Conservation (phyloP, 2,113 vertebrate species). For the Bostrychus sinensis region DNA sequence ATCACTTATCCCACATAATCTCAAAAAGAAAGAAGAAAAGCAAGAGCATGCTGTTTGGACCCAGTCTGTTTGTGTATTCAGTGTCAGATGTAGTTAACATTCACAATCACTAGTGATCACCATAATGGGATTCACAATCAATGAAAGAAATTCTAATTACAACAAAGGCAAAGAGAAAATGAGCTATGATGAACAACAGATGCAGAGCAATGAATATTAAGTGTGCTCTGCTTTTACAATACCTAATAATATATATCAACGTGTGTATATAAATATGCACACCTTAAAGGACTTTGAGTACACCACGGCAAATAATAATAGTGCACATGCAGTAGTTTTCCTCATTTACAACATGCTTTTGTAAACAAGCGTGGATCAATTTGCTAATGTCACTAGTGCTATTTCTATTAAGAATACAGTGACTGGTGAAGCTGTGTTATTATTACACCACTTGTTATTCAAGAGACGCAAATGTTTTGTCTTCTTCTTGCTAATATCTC, state of each 20-base stretch:
- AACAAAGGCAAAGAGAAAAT: constrained; percentile 13
- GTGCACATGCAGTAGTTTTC: background rate
- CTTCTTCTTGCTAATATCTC: background rate
- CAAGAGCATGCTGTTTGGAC: background rate
- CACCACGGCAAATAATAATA: too few relatives aligned
- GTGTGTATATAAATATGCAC: background rate
- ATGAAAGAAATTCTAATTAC: constrained; percentile 11
- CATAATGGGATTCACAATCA: constrained; percentile 10
- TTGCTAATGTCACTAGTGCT: background rate
- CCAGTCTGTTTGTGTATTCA: constrained; percentile 10
- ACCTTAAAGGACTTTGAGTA: background rate
- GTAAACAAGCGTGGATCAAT: constrained; percentile 1
- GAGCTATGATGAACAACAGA: background rate
- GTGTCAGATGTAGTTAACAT: constrained; percentile 4
- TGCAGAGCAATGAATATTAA: background rate
- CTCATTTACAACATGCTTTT: background rate
- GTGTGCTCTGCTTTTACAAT: background rate
- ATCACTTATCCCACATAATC: too few relatives aligned
- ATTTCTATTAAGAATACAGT: background rate
- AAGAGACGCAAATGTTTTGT: background rate
- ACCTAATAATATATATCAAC: background rate
- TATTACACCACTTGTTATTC: background rate
- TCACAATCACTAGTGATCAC: constrained; percentile 3
- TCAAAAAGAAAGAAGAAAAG: background rate
- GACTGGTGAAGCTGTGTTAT: background rate